Evolutionary conservation across 2,797 vertebrate genomes (phyloP).

Genomic region (Hipposideros larvatus): DNA sequence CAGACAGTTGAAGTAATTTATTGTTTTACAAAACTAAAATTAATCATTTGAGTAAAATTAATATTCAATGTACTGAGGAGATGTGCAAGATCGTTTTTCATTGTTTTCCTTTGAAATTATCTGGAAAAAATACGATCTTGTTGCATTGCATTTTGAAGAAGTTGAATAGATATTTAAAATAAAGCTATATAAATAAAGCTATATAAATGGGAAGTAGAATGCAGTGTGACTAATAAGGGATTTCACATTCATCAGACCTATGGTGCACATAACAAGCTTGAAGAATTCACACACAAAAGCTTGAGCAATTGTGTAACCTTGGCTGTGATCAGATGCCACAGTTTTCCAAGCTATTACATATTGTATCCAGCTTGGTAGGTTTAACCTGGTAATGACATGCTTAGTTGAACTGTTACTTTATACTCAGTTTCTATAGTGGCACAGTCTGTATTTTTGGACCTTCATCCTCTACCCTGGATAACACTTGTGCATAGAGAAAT

Average conservation of each 20-base stretch:
- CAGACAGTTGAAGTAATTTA: slow-evolving; percentile 5
- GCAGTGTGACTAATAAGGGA: slow-evolving; percentile 79
- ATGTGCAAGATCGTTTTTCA: slow-evolving; percentile 60
- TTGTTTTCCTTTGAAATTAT: slow-evolving; percentile 67
- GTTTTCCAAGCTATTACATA: slow-evolving; percentile 39
- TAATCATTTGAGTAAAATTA: slow-evolving; percentile 57
- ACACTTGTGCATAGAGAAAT: slow-evolving; percentile 4
- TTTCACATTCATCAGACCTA: slow-evolving; percentile 80
- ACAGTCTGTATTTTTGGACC: neutral
- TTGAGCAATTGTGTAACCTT: slow-evolving; percentile 38
- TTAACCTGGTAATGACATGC: slow-evolving; percentile 53
- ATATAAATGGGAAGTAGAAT: slow-evolving; percentile 60
- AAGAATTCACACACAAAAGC: slow-evolving; percentile 28
- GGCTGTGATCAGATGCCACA: neutral
- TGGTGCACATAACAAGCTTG: slow-evolving; percentile 13
- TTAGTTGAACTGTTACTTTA: slow-evolving; percentile 37
- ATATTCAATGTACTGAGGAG: slow-evolving; percentile 27
- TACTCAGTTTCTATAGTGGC: neutral
- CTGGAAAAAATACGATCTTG: slow-evolving; percentile 37
- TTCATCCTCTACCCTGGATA: neutral
- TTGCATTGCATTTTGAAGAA: slow-evolving; percentile 39
- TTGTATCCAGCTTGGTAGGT: slow-evolving; percentile 30
- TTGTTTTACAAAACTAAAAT: slow-evolving; percentile 67
- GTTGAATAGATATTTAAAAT: slow-evolving; percentile 53
- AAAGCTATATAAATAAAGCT: slow-evolving; percentile 78